Evolutionary conservation across 2,888 invertebrate species (phyloP).

Genomic region (Lasiommata megera): DNA sequence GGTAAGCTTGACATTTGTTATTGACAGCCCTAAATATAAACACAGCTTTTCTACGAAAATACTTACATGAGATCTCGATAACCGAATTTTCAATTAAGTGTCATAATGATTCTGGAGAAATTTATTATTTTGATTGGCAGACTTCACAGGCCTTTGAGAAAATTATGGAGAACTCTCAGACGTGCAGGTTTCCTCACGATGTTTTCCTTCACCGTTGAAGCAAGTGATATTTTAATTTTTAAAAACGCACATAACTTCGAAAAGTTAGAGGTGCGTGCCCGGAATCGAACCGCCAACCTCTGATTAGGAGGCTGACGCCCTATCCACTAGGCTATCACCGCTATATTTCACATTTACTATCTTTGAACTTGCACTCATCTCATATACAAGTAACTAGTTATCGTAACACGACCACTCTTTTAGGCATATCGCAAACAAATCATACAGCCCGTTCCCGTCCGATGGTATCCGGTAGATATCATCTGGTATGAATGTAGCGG

Average conservation of each 20-base stretch:
- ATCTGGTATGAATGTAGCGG: conserved; percentile 30
- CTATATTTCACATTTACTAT: too few relatives aligned
- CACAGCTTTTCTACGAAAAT: conserved; percentile 66
- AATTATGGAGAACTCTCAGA: too few relatives aligned
- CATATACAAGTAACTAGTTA: neutral
- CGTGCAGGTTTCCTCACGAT: too few relatives aligned
- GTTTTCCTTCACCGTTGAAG: too few relatives aligned
- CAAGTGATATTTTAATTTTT: too few relatives aligned
- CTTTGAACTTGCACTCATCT: too few relatives aligned
- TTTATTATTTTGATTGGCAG: conserved; percentile 76
- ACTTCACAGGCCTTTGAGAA: too few relatives aligned
- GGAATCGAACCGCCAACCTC: too few relatives aligned
- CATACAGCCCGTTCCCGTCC: conserved; percentile 8
- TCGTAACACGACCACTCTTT: neutral
- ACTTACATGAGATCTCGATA: conserved; percentile 68
- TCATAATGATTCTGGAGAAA: conserved; percentile 70
- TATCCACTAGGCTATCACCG: too few relatives aligned
- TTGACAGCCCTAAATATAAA: conserved; percentile 48
- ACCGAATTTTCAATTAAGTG: conserved; percentile 77
- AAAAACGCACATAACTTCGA: too few relatives aligned
- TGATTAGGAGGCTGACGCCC: too few relatives aligned
- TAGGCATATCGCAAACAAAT: conserved; percentile 10
- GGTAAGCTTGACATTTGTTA: neutral
- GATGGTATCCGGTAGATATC: conserved; percentile 36
- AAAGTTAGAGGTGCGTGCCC: too few relatives aligned